Conservation (phyloP, 2,888 invertebrate species). For the Dicyrtomina minuta region DNA sequence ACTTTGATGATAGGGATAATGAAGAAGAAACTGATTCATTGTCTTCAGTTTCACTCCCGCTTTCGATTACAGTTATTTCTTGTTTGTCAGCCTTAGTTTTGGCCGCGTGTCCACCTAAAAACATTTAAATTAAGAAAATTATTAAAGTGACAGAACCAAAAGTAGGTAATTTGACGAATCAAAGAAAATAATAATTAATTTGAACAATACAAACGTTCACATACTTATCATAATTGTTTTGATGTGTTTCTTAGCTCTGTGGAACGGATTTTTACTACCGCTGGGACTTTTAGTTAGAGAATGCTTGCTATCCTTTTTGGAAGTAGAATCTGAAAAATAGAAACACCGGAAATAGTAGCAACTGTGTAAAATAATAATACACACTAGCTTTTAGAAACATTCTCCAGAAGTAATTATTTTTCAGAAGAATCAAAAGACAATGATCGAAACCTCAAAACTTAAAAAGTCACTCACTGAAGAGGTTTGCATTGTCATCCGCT, state of each 20-base stretch:
- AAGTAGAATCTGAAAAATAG: background rate
- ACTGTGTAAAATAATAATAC: background rate
- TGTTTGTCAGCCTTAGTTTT: conserved; percentile 50
- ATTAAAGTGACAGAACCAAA: background rate
- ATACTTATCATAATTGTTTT: conserved; percentile 57
- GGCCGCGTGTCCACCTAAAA: conserved; percentile 26
- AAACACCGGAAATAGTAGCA: no score
- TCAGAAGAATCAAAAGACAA: no score
- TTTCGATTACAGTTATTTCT: conserved; percentile 53
- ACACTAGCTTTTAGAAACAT: background rate
- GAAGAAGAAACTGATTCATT: conserved; percentile 39
- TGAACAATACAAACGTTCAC: conserved; percentile 9
- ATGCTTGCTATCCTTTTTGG: conserved; percentile 17
- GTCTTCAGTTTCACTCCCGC: conserved; percentile 55
- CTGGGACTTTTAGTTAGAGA: conserved; percentile 11
- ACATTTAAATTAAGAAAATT: no score
- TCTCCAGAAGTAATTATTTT: no score
- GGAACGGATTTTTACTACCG: conserved; percentile 56
- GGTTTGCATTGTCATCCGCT: conserved; percentile 13
- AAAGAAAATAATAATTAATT: no score
- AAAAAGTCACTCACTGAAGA: conserved; percentile 1
- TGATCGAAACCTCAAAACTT: background rate
- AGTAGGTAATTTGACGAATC: no score
- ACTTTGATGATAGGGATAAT: conserved; percentile 38
- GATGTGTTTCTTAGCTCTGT: conserved; percentile 59